These are phyloP conservation scores for Paramormyrops hopkinsi DNA, from an alignment of 2,797 vertebrate species.

Conservation along the genomic window DNA sequence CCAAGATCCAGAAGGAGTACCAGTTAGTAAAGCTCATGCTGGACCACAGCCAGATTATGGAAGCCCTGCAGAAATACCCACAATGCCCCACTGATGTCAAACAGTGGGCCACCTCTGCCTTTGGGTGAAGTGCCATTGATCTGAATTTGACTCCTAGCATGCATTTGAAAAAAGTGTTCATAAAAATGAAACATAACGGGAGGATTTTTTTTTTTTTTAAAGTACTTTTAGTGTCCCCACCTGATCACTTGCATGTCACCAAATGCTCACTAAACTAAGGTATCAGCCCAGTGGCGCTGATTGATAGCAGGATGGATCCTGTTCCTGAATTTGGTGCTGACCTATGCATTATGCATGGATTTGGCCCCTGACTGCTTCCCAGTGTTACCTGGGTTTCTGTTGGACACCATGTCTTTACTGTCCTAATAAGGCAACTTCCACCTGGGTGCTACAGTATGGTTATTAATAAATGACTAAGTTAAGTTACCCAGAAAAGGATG, in stretches of 20 bases:
- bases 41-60: conserved; percentile 85
- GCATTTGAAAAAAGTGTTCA: background rate
- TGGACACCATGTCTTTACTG: background rate
- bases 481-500: background rate
- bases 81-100: conserved; percentile 89
- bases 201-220: background rate
- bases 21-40: conserved; percentile 80
- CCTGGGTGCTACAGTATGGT: background rate
- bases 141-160: background rate
- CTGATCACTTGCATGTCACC: background rate
- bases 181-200: background rate
- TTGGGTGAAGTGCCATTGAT: conserved; percentile 32
- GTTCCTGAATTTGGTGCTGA: background rate
- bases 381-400: background rate
- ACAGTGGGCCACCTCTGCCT: conserved; percentile 82
- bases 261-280: background rate
- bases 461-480: background rate
- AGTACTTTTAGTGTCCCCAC: background rate
- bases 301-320: background rate
- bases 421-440: background rate
- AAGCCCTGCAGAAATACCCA: conserved; percentile 85
- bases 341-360: background rate
- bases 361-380: background rate
- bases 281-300: background rate
- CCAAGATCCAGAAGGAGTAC: conserved; percentile 77